Evolutionary conservation across 2,797 vertebrate genomes (phyloP).

Genomic region (Anableps anableps): DNA sequence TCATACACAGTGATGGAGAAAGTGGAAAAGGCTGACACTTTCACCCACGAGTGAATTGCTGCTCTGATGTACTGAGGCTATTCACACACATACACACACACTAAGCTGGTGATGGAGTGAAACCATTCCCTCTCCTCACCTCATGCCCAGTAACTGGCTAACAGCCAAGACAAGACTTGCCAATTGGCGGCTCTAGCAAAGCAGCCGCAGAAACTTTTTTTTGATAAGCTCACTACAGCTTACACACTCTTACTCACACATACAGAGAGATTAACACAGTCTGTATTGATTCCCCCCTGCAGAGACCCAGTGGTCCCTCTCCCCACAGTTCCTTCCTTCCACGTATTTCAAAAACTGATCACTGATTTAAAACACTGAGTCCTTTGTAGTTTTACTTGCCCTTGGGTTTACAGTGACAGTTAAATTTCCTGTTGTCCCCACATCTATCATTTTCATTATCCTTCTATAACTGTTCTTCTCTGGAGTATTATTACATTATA

Average conservation of each 20-base stretch:
- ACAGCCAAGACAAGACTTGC: conserved; percentile 60
- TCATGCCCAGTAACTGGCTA: conserved; percentile 63
- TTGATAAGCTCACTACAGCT: conserved; percentile 55
- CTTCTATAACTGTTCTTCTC: conserved; percentile 42
- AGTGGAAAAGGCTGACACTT: conserved; percentile 67
- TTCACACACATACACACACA: conserved; percentile 37
- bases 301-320: conserved; percentile 27
- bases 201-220: conserved; percentile 66
- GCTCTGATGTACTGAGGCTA: conserved; percentile 66
- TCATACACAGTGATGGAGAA: conserved; percentile 60
- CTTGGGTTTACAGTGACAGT: conserved; percentile 42
- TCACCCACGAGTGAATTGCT: conserved; percentile 66
- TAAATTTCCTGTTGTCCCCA: conserved; percentile 19
- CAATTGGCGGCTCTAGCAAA: conserved; percentile 65
- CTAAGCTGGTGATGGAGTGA: conserved; percentile 69
- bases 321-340: conserved; percentile 31
- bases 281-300: conserved; percentile 34
- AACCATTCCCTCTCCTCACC: conserved; percentile 70
- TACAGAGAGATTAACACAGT: conserved; percentile 17
- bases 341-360: conserved; percentile 42
- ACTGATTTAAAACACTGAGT: conserved; percentile 33
- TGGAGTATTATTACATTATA: conserved; percentile 50
- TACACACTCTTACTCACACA: conserved; percentile 19
- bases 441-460: conserved; percentile 44
- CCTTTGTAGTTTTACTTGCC: conserved; percentile 46